Evolutionary conservation across 2,888 invertebrate genomes (phyloP).

Genomic region (Amblyjoppa fuscipennis): DNA sequence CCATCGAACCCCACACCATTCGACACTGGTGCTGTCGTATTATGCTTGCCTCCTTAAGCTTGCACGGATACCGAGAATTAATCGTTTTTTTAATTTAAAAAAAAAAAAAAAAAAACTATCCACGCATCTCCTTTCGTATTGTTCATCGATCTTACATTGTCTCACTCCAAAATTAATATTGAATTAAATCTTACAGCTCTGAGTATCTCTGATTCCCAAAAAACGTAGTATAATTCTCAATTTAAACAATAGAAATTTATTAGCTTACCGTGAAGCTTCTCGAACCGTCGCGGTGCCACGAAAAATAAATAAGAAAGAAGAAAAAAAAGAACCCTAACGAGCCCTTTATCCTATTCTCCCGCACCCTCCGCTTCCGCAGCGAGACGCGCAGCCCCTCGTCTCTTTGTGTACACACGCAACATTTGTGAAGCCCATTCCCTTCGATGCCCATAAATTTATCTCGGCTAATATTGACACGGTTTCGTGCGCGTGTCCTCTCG

Average conservation of each 20-base stretch:
- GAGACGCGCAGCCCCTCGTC: constrained; percentile 27
- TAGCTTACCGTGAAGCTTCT: neutral
- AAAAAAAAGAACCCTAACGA: constrained; percentile 68
- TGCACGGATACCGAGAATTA: neutral
- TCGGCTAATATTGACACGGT: constrained; percentile 60
- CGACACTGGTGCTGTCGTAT: neutral
- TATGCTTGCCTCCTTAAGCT: neutral
- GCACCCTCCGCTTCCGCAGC: constrained; percentile 8
- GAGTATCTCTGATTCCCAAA: neutral
- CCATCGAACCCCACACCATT: constrained; percentile 1
- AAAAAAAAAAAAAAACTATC: neutral
- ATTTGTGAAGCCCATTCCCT: constrained; percentile 45
- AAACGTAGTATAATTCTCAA: neutral
- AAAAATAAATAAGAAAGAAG: neutral
- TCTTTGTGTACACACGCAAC: constrained; percentile 37
- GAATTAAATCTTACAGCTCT: neutral
- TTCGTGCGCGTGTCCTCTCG: constrained; percentile 48
- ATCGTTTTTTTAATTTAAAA: neutral
- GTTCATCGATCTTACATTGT: neutral
- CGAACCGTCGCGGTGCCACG: neutral
- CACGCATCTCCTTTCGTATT: neutral
- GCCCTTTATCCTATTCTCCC: constrained; percentile 69
- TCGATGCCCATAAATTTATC: constrained; percentile 52
- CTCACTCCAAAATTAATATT: neutral
- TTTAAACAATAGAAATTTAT: neutral